phyloP scores from a whole-genome alignment of 2,888 invertebrate genomes.

The Anorthoa munda region DNA sequence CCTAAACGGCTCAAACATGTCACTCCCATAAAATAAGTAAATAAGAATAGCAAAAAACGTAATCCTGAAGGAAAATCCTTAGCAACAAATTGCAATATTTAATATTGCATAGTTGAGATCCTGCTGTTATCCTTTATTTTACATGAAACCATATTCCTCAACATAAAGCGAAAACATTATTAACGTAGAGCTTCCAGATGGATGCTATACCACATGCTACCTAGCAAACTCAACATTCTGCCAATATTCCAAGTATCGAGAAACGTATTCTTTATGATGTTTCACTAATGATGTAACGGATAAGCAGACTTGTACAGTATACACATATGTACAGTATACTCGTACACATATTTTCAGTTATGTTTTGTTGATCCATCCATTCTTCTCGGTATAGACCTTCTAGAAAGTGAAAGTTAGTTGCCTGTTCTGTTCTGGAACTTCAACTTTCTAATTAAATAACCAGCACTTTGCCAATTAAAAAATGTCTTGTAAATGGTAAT shows the following conservation, averaged over 20 bases:
- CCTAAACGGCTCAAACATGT: too few relatives aligned
- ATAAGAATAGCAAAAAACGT: too few relatives aligned
- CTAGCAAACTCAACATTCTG: conserved; percentile 1
- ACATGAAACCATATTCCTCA: neutral
- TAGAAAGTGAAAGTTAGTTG: too few relatives aligned
- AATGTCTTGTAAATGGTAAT: too few relatives aligned
- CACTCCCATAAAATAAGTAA: too few relatives aligned
- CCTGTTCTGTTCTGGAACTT: too few relatives aligned
- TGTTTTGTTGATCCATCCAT: neutral
- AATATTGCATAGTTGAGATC: neutral
- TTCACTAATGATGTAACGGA: neutral
- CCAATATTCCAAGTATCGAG: neutral
- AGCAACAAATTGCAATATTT: neutral
- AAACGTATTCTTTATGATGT: neutral
- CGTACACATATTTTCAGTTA: neutral
- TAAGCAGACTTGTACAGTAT: too few relatives aligned
- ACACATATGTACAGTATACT: neutral
- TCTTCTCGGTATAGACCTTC: neutral
- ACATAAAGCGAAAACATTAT: neutral
- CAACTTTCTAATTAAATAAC: too few relatives aligned
- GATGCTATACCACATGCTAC: neutral
- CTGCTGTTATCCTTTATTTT: neutral
- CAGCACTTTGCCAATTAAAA: too few relatives aligned
- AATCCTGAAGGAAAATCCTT: neutral
- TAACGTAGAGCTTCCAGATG: neutral